Evolutionary conservation across 2,113 vertebrate species (phyloP).

Genomic region (Poeciliopsis prolifica): DNA sequence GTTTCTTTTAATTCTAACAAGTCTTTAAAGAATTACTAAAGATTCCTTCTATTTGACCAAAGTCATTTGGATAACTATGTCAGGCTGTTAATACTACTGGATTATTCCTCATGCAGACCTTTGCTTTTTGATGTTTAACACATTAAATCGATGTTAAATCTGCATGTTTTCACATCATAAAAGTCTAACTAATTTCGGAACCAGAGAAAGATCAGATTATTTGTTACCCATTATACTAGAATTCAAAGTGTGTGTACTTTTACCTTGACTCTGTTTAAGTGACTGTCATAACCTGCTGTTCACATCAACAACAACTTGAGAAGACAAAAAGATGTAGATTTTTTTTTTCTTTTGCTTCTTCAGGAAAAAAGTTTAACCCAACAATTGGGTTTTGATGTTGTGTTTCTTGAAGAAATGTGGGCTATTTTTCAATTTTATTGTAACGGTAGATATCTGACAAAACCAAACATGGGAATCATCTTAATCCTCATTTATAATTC

Average conservation of each 20-base stretch:
- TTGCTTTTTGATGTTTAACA: background rate
- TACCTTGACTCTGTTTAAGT: background rate
- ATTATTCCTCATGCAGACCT: too few relatives aligned
- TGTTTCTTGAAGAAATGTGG: background rate
- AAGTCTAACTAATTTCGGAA: background rate
- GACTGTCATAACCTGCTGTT: background rate
- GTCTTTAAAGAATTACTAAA: background rate
- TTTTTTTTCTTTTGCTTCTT: background rate
- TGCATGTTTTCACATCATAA: background rate
- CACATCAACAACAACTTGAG: background rate
- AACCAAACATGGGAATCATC: background rate
- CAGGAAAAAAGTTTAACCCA: background rate
- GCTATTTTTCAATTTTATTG: background rate
- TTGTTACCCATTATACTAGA: background rate
- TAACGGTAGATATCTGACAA: background rate
- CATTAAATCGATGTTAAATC: background rate
- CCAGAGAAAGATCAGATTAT: background rate
- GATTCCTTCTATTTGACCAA: background rate
- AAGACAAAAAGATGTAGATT: too few relatives aligned
- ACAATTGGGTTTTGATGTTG: background rate
- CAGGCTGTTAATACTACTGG: too few relatives aligned
- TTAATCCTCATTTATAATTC: background rate
- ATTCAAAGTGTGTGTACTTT: background rate
- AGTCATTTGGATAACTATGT: too few relatives aligned
- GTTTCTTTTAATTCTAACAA: too few relatives aligned